These are phyloP conservation scores for Drosophila subsilvestris DNA, from an alignment of 2,888 invertebrate genomes.

Conservation along the genomic window DNA sequence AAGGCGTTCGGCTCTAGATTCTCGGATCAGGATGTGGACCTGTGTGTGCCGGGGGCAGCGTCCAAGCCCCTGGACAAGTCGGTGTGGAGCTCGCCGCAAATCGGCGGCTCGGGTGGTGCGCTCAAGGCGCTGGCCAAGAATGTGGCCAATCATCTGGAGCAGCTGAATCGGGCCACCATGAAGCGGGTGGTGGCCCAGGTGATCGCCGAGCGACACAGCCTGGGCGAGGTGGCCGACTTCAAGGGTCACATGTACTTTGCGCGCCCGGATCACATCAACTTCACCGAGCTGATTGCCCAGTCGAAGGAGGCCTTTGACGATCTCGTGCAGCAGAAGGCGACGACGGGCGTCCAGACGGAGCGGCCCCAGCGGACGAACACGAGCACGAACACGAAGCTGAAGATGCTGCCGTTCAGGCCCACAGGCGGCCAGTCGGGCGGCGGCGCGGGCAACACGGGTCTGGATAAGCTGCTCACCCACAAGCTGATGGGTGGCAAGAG, in stretches of 20 bases:
- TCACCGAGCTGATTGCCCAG: slow-evolving; percentile 50
- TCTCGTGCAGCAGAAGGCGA: slow-evolving; percentile 35
- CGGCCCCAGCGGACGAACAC: not conserved
- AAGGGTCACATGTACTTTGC: slow-evolving; percentile 58
- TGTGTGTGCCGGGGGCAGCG: not conserved
- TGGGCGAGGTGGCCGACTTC: slow-evolving; percentile 55
- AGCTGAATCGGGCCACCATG: slow-evolving; percentile 43
- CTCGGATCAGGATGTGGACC: slow-evolving; percentile 9
- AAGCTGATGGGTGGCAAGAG: not conserved
- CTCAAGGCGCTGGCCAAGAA: slow-evolving; percentile 59
- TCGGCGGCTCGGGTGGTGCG: slow-evolving; percentile 58
- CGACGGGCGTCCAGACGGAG: not conserved
- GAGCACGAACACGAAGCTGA: not conserved
- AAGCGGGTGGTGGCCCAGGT: slow-evolving; percentile 62
- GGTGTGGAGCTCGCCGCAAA: slow-evolving; percentile 56
- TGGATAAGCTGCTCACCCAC: not conserved
- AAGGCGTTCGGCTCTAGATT: slow-evolving; percentile 3
- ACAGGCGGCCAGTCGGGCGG: not conserved
- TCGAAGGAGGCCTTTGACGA: slow-evolving; percentile 70
- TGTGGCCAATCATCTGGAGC: slow-evolving; percentile 52
- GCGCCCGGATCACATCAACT: slow-evolving; percentile 55
- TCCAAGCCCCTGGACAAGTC: slow-evolving; percentile 33
- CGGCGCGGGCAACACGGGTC: not conserved
- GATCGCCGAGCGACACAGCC: slow-evolving; percentile 51
- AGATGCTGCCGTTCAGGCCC: not conserved